Percentiles rank a stretch among this genome's conserved stretches.
These are phyloP conservation scores for Porites lobata DNA, from an alignment of 92 coral and sea anemone species.

Conservation along the genomic window DNA sequence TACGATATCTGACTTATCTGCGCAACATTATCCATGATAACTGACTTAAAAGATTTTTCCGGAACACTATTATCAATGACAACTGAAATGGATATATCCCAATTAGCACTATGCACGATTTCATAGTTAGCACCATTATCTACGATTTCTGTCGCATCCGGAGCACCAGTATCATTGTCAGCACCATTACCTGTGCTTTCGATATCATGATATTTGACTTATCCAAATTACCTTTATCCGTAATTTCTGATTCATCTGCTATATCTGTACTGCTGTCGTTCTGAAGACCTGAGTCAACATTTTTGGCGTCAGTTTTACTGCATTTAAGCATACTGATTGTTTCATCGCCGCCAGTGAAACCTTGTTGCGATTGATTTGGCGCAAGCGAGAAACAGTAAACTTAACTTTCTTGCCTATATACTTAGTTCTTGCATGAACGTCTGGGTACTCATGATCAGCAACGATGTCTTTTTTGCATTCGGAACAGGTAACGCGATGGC, in stretches of 20 bases:
- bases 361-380: constrained; percentile 23
- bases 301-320: too few relatives aligned
- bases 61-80: constrained; percentile 3
- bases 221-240: constrained; percentile 22
- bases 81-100: constrained; percentile 17
- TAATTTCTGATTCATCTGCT: constrained; percentile 32
- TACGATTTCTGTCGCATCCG: constrained; percentile 23
- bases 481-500: constrained; percentile 41
- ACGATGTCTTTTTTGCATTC: constrained; percentile 43
- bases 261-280: not conserved
- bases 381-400: constrained; percentile 43
- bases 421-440: not conserved
- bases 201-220: constrained; percentile 18
- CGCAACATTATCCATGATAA: constrained; percentile 18
- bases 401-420: not conserved
- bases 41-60: constrained; percentile 8
- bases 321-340: too few relatives aligned
- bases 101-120: not conserved
- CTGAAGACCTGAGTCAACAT: too few relatives aligned
- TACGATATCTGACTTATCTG: constrained; percentile 24
- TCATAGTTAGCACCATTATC: constrained; percentile 12
- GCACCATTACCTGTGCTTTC: constrained; percentile 18
- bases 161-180: constrained; percentile 20
- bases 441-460: constrained; percentile 52
- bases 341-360: too few relatives aligned